Evolutionary conservation across 1,140 invertebrate species (phyloP).

Genomic region (Diabrotica virgifera): DNA sequence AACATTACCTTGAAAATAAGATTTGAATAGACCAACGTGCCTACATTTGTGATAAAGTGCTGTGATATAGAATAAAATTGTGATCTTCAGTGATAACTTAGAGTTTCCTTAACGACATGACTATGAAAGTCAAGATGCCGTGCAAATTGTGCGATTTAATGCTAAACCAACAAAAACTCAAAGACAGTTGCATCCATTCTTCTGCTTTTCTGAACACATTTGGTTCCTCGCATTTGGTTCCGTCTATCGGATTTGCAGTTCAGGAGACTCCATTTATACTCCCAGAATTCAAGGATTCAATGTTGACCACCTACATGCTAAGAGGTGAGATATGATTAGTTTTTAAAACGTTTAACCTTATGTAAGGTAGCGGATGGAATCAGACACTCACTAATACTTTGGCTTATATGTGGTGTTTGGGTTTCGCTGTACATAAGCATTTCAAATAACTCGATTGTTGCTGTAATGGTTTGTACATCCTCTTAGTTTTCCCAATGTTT

Average conservation of each 20-base stretch:
- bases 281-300: constrained; percentile 56
- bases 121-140: constrained; percentile 50
- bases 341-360: too few species aligned
- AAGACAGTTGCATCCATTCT: constrained; percentile 49
- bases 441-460: too few species aligned
- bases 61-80: constrained; percentile 33
- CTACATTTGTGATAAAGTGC: constrained; percentile 28
- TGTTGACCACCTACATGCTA: constrained; percentile 56
- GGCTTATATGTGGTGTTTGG: too few species aligned
- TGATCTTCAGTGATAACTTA: constrained; percentile 32
- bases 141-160: constrained; percentile 53
- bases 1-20: too few species aligned
- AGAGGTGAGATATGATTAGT: constrained; percentile 48
- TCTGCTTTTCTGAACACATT: constrained; percentile 42
- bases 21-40: constrained; percentile 14
- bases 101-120: constrained; percentile 19
- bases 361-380: too few species aligned
- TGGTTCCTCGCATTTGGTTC: constrained; percentile 36
- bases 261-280: constrained; percentile 46
- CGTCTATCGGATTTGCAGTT: constrained; percentile 46
- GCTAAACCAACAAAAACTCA: constrained; percentile 44
- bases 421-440: too few species aligned
- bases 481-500: too few species aligned
- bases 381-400: too few species aligned
- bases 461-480: too few species aligned